These are phyloP conservation scores for Cremastobaeus sp. DNA, from an alignment of 2,888 invertebrate genomes.

Conservation along the genomic window DNA sequence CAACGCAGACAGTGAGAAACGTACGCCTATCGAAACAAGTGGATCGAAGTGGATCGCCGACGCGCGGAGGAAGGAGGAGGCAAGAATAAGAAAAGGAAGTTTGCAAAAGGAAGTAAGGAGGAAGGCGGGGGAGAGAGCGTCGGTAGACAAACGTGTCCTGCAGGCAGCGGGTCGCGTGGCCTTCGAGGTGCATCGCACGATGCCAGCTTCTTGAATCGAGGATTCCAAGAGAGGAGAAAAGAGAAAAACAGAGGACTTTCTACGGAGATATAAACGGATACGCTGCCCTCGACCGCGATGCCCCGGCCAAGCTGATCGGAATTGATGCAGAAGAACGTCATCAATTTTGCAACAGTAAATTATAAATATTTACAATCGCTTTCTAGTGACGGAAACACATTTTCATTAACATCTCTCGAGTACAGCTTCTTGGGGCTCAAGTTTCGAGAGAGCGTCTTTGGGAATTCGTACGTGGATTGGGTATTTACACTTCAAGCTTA, in stretches of 20 bases:
- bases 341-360: slow-evolving; percentile 38
- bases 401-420: too few species aligned
- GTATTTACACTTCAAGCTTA: too few species aligned
- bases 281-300: slow-evolving; percentile 51
- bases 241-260: slow-evolving; percentile 60
- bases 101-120: slow-evolving; percentile 14
- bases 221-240: slow-evolving; percentile 56
- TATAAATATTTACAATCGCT: slow-evolving; percentile 44
- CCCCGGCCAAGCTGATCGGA: slow-evolving; percentile 36
- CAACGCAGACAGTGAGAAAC: slow-evolving; percentile 44
- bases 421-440: slow-evolving; percentile 9
- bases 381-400: slow-evolving; percentile 37
- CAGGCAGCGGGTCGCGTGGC: slow-evolving; percentile 70
- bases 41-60: slow-evolving; percentile 46
- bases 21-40: slow-evolving; percentile 36
- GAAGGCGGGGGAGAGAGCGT: slow-evolving; percentile 40
- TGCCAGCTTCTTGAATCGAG: slow-evolving; percentile 62
- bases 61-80: slow-evolving; percentile 18
- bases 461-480: too few species aligned
- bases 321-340: slow-evolving; percentile 46
- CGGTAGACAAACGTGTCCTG: slow-evolving; percentile 64
- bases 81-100: slow-evolving; percentile 42
- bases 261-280: slow-evolving; percentile 57
- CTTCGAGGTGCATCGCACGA: slow-evolving; percentile 72
- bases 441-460: slow-evolving; percentile 18